phyloP scores from a whole-genome alignment of 2,113 vertebrate species.

The Oncorhynchus gorbuscha region DNA sequence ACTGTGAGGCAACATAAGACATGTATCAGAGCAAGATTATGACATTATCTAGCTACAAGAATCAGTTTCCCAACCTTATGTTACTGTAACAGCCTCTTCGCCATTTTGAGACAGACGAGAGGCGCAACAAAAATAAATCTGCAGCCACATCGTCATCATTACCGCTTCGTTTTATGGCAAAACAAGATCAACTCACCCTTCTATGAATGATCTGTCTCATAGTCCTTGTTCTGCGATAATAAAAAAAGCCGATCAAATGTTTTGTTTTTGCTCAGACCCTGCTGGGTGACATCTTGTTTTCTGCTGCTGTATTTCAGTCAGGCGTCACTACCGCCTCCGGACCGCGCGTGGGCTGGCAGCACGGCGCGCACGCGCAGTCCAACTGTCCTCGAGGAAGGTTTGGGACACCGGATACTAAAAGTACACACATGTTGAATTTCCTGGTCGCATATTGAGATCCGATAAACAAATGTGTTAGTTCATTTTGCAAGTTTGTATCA shows the following conservation, averaged over 20 bases:
- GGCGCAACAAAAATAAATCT: slow-evolving; percentile 55
- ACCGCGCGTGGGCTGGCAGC: slow-evolving; percentile 58
- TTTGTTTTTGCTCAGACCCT: slow-evolving; percentile 37
- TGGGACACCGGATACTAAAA: no score
- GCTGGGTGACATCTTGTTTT: slow-evolving; percentile 55
- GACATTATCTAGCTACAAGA: not conserved
- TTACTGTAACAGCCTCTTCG: slow-evolving; percentile 67
- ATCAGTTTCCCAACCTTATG: slow-evolving; percentile 15
- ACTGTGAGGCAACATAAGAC: not conserved
- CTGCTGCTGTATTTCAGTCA: slow-evolving; percentile 47
- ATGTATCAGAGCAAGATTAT: not conserved
- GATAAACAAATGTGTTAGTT: no score
- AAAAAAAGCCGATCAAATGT: not conserved
- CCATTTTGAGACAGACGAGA: slow-evolving; percentile 75
- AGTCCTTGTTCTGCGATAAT: not conserved
- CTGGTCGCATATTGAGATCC: no score
- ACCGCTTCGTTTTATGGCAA: slow-evolving; percentile 31
- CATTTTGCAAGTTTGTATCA: no score
- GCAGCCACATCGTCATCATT: slow-evolving; percentile 68
- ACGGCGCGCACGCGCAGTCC: slow-evolving; percentile 30
- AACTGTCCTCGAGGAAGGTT: not conserved
- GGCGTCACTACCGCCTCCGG: slow-evolving; percentile 18
- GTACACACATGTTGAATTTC: no score
- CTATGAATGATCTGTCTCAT: slow-evolving; percentile 27
- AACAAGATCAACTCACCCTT: slow-evolving; percentile 60